phyloP scores from a whole-genome alignment of 2,888 invertebrate genomes.

The Ametastegia equiseti region DNA sequence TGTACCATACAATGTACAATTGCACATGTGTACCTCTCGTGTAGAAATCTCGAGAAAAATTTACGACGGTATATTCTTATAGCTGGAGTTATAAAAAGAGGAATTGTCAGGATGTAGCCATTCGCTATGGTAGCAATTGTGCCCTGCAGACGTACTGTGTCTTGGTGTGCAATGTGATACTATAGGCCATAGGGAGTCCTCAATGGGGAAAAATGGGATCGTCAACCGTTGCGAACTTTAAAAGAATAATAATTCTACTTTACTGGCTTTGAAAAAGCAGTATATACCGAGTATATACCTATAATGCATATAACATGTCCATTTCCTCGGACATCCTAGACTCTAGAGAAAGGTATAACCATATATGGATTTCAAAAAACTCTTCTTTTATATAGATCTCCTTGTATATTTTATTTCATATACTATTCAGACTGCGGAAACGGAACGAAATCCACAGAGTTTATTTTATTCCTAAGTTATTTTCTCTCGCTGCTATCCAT shows the following conservation, averaged over 20 bases:
- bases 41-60: slow-evolving; percentile 11
- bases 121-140: not conserved
- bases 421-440: too few species aligned
- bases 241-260: not conserved
- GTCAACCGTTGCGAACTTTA: not conserved
- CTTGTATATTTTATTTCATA: too few species aligned
- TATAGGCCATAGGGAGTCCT: not conserved
- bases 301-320: not conserved
- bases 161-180: not conserved
- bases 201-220: not conserved
- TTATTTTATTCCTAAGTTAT: too few species aligned
- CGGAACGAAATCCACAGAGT: too few species aligned
- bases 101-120: slow-evolving; percentile 9
- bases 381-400: too few species aligned
- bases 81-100: slow-evolving; percentile 11
- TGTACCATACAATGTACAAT: not conserved
- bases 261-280: not conserved
- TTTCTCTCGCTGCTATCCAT: too few species aligned
- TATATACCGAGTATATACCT: not conserved
- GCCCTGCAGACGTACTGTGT: not conserved
- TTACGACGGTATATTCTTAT: not conserved
- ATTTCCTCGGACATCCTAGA: not conserved
- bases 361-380: too few species aligned
- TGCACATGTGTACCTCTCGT: too few species aligned
- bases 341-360: too few species aligned